Evolutionary conservation across 2,888 invertebrate genomes (phyloP).

Genomic region (Polydrusus tereticollis): DNA sequence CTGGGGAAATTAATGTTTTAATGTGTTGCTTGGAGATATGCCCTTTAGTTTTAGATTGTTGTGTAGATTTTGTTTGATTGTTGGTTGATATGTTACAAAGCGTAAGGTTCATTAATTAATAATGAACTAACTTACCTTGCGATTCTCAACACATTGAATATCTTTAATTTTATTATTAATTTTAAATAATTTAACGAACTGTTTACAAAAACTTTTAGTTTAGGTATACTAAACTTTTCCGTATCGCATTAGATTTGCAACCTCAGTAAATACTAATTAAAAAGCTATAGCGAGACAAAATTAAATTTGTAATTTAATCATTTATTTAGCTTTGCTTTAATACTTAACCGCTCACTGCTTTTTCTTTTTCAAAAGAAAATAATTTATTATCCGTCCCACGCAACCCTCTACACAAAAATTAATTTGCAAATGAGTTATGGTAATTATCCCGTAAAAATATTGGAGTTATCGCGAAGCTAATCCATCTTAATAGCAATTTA

Average conservation of each 20-base stretch:
- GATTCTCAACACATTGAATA: no score
- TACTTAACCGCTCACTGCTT: background rate
- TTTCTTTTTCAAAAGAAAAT: conserved; percentile 9
- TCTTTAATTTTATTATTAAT: no score
- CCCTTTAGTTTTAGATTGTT: background rate
- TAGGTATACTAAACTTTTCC: no score
- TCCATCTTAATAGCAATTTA: conserved; percentile 34
- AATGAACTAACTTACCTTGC: no score
- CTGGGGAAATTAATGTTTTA: conserved; percentile 15
- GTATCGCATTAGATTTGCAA: no score
- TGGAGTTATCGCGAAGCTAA: conserved; percentile 17
- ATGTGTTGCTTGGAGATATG: background rate
- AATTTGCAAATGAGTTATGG: conserved; percentile 22
- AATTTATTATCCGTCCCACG: conserved; percentile 17
- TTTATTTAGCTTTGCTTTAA: conserved; percentile 5
- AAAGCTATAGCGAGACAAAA: background rate
- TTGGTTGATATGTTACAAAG: background rate
- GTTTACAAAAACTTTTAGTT: no score
- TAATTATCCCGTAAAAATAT: conserved; percentile 27
- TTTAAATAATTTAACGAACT: no score
- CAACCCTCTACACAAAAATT: conserved; percentile 16
- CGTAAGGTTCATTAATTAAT: no score
- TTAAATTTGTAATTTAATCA: background rate
- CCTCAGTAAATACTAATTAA: background rate
- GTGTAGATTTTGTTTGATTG: background rate